These are phyloP conservation scores for Cheilosia urbana DNA, from an alignment of 2,888 invertebrate genomes.

Conservation along the genomic window DNA sequence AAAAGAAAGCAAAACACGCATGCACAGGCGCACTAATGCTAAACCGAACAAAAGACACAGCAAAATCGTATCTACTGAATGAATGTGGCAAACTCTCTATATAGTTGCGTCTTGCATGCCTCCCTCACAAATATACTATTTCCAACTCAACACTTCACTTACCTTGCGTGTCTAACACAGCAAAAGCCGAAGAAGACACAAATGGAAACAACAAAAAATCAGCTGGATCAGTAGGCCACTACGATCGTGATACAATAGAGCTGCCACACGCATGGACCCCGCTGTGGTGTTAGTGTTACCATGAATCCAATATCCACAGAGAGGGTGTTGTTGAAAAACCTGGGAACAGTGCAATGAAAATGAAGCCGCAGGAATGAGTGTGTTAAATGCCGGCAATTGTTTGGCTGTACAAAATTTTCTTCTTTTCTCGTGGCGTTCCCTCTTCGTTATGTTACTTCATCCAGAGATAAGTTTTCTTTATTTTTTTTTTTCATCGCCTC, in stretches of 20 bases:
- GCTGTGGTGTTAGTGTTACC: conserved; percentile 58
- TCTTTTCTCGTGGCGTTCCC: conserved; percentile 30
- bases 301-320: background rate
- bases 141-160: conserved; percentile 6
- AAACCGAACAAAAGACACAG: conserved; percentile 13
- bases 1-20: conserved; percentile 8
- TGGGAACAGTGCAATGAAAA: conserved; percentile 47
- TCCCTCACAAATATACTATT: conserved; percentile 6
- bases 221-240: conserved; percentile 75
- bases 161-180: conserved; percentile 15
- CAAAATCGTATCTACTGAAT: conserved; percentile 44
- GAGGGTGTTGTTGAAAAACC: conserved; percentile 25
- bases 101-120: conserved; percentile 18
- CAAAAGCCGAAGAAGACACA: conserved; percentile 24
- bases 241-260: conserved; percentile 24
- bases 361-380: conserved; percentile 58
- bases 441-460: conserved; percentile 36
- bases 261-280: conserved; percentile 8
- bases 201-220: conserved; percentile 46
- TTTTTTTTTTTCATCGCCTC: conserved; percentile 41
- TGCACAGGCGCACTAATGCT: background rate
- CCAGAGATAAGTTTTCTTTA: conserved; percentile 40
- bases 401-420: conserved; percentile 52
- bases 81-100: conserved; percentile 40
- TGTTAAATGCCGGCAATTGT: conserved; percentile 66